These are phyloP conservation scores for Porites lutea DNA, from an alignment of 64 coral and sea anemone genomes.

Conservation along the genomic window DNA sequence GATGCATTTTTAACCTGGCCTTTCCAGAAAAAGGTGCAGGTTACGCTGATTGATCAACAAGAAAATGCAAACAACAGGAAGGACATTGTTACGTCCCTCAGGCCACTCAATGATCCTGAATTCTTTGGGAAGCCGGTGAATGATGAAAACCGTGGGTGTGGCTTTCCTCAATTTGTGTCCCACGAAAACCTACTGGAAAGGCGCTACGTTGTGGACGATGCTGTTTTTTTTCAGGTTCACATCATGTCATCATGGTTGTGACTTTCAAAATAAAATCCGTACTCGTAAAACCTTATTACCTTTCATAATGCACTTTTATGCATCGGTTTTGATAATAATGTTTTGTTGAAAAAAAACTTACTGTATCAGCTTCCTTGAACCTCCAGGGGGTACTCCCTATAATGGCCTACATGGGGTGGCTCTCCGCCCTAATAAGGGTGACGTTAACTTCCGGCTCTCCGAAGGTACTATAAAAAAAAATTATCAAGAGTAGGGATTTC, in stretches of 20 bases:
- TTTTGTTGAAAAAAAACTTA: no score
- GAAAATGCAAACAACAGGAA: neutral
- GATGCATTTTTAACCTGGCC: constrained; percentile 11
- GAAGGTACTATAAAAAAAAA: no score
- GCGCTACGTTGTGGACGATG: constrained; percentile 11
- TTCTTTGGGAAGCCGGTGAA: neutral
- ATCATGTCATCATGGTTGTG: neutral
- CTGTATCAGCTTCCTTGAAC: no score
- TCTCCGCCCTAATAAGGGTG: no score
- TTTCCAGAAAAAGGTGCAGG: neutral
- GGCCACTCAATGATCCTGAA: neutral
- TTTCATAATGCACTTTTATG: no score
- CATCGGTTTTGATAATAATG: no score
- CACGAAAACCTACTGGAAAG: neutral
- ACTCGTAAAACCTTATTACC: no score
- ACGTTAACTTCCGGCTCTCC: no score
- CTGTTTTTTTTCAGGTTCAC: neutral
- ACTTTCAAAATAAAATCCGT: neutral
- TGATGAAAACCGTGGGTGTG: neutral
- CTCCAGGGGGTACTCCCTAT: no score
- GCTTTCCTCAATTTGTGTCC: neutral
- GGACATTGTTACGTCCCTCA: no score
- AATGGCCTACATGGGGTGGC: no score
- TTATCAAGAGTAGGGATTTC: no score
- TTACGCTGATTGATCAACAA: constrained; percentile 21